Evolutionary conservation across 2,888 invertebrate species (phyloP).

Genomic region (Aphidoletes aphidimyza): DNA sequence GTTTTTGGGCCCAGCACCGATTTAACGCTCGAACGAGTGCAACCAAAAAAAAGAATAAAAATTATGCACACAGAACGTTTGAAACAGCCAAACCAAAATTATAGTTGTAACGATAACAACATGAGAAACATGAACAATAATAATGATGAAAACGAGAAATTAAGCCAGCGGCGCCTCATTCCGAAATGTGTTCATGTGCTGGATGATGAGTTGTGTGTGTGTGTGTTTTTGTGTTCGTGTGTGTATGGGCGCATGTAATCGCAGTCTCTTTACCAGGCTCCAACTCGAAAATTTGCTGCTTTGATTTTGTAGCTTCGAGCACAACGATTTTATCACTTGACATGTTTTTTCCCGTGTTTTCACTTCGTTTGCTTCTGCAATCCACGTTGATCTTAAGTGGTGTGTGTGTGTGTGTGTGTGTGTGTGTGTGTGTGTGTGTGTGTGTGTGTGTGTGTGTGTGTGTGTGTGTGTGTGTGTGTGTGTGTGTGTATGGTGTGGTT

Average conservation of each 20-base stretch:
- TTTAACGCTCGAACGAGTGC: background rate
- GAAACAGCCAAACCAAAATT: background rate
- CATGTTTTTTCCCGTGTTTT: background rate
- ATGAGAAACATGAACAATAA: constrained; percentile 21
- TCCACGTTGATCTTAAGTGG: background rate
- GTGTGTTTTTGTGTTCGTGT: too few relatives aligned
- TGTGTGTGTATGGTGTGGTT: too few relatives aligned
- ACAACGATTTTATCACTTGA: constrained; percentile 33
- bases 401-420: background rate
- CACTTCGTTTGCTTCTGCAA: background rate
- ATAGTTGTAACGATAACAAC: background rate
- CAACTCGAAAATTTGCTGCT: background rate
- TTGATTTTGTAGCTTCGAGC: constrained; percentile 5
- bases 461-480: too few relatives aligned
- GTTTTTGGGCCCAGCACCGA: background rate
- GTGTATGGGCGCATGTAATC: too few relatives aligned
- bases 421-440: too few relatives aligned
- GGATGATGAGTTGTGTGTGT: too few relatives aligned
- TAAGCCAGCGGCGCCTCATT: background rate
- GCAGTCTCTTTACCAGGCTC: too few relatives aligned
- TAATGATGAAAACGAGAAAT: background rate
- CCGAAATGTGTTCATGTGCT: background rate
- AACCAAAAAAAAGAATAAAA: too few relatives aligned
- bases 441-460: too few relatives aligned
- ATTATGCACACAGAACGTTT: background rate